Evolutionary conservation across 2,888 invertebrate species (phyloP), one percentile per base, ranked within the genome.

Genomic region (Nomada ferruginata): DNA sequence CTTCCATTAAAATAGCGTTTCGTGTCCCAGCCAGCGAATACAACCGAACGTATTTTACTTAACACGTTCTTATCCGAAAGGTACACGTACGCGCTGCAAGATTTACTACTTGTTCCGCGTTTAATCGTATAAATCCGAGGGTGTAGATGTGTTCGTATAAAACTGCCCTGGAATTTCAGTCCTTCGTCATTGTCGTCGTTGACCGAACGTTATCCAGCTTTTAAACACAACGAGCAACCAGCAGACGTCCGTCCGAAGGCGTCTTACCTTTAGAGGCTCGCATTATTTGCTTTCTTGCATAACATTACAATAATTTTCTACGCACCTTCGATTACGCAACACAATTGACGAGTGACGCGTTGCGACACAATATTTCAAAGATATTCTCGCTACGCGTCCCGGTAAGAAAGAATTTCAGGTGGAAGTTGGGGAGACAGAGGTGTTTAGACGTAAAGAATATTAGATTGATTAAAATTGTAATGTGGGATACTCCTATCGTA

Each of bases 241-340:
- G n/a, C 61, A 29, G n/a, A 26, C 20, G 53, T 26, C 50, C 26
- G 10, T 18, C 53, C 15, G 29, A 36, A 42, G 60, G 57, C 42
- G 47, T 66, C 76, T 60, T 50, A 57, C 23, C 53, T 61, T 53
- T n/a, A 20, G 20, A 72, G 61, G 36, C 66, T 59, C 61, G 57
- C 55, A 63, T 82, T 82, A 59, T 82, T 82, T 72, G 68, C 71
- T 55, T 76, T 42, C 52, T 82, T 82, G 68, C 82, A 80, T 71
- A 76, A 82, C 52, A 23, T 76, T 75, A 76, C 81, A 82, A 82
- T 64, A 71, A 71, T 82, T 82, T 82, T 82, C 82, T 68, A 82
- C 76, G 68, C 76, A 81, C 44, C 82, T 60, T 29, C 68, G n/a
- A 26, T 82, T 81, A 53, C 61, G 20, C 23, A 75, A 82, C 20